phyloP scores from a whole-genome alignment of 2,797 vertebrate species.

The Smutsia gigantea region DNA sequence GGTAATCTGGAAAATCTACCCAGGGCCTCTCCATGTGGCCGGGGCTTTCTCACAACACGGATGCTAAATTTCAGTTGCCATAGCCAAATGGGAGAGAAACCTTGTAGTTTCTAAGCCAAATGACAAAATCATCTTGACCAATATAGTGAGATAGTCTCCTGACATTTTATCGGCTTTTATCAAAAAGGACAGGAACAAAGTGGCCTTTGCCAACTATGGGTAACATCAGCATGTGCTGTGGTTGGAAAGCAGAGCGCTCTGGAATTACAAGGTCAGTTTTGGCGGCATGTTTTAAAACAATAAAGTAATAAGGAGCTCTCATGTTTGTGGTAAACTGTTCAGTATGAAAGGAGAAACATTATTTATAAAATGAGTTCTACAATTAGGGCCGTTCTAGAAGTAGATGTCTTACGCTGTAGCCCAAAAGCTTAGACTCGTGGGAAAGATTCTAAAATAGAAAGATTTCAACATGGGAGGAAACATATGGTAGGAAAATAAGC shows the following conservation, averaged over 20 bases:
- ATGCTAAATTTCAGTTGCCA: not conserved
- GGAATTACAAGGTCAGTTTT: conserved; percentile 55
- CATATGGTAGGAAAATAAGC: not conserved
- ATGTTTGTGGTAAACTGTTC: conserved; percentile 64
- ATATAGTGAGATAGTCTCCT: not conserved
- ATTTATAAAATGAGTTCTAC: not conserved
- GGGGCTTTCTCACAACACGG: not conserved
- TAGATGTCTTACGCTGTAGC: not conserved
- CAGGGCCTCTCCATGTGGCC: not conserved
- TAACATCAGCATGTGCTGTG: conserved; percentile 42
- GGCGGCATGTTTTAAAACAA: conserved; percentile 55
- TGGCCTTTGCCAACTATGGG: conserved; percentile 30
- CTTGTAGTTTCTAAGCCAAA: not conserved
- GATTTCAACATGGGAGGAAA: not conserved
- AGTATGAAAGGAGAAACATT: not conserved
- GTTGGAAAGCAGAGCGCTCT: conserved; percentile 36
- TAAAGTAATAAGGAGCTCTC: conserved; percentile 47
- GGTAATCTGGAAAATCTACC: not conserved
- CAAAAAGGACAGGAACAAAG: not conserved
- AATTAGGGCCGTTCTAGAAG: not conserved
- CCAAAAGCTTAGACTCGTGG: not conserved
- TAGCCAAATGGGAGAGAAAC: not conserved
- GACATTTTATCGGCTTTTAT: conserved; percentile 40
- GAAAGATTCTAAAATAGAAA: conserved; percentile 7
- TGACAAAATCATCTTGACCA: not conserved